Evolutionary conservation across 2,797 vertebrate species (phyloP), one percentile per base, ranked within the genome.

Genomic region (Tauraco hartlaubi): DNA sequence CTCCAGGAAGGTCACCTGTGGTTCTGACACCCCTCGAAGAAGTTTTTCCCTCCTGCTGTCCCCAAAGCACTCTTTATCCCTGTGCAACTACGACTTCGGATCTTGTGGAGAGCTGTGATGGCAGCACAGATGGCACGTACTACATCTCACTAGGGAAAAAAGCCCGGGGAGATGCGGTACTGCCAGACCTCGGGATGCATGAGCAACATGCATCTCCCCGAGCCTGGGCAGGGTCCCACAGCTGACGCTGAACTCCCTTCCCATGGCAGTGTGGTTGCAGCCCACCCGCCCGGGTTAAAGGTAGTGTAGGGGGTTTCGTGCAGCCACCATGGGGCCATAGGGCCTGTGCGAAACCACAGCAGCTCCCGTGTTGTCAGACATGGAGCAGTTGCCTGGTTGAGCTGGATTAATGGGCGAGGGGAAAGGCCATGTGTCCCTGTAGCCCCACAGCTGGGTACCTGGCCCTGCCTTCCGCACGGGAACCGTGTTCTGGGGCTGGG

Each of bases 71-170:
- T 29, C 39, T 71, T 74, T 95, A 0, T 54, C 71, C 81, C 72
- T 16, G 41, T n/a, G 80, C 44, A 79, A 58, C 63, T 66, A 78
- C 9, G 0, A 18, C 84, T 73, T 44, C 4, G 41, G 48, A 43
- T 74, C 79, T 79, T 23, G 69, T 19, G 63, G 91, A 58, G 87
- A 95, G 63, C 91, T 91, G 91, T 85, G 84, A 94, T 43, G 63
- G 85, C 71, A 64, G 91, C 79, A 83, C 95, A 94, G 93, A 94
- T 91, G 95, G 95, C 39, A 17, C 3, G 13, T 21, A 4, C 66
- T 9, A 72, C 69, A 48, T 8, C 56, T 61, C 9, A 6, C 64
- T 8, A 37, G 22, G 84, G 39, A 52, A 73, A 39, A 68, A 33
- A 55, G 80, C 77, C 63, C n/a, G 61, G 18, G 28, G 64, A 80